These are phyloP conservation scores for Metridium senile DNA, from an alignment of 92 coral and sea anemone genomes.

Conservation along the genomic window DNA sequence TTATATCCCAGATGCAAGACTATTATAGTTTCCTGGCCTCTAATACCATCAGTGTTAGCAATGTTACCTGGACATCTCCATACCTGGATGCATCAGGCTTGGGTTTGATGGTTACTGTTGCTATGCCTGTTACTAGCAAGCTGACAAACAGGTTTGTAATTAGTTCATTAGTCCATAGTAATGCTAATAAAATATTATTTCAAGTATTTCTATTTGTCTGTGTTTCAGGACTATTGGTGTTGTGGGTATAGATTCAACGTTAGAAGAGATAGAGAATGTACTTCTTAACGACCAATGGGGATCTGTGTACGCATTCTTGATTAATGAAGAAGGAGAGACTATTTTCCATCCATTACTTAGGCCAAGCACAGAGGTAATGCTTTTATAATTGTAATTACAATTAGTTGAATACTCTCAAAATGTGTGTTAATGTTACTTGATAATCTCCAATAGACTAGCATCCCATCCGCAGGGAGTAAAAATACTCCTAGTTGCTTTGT, in stretches of 20 bases:
- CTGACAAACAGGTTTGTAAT: constrained; percentile 80
- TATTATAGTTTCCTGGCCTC: constrained; percentile 96
- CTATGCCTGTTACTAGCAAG: constrained; percentile 90
- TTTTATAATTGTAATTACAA: background rate
- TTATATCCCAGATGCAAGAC: constrained; percentile 98
- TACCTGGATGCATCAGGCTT: constrained; percentile 95
- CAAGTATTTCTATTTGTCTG: no score
- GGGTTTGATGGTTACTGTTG: constrained; percentile 97
- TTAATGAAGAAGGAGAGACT: constrained; percentile 95
- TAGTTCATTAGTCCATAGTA: background rate
- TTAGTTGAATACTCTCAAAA: background rate
- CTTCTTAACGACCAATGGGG: constrained; percentile 96
- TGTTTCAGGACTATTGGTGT: constrained; percentile 90
- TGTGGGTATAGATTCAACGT: constrained; percentile 93
- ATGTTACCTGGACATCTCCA: constrained; percentile 96
- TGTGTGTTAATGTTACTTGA: no score
- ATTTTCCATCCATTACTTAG: constrained; percentile 93
- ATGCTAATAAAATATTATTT: no score
- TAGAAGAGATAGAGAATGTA: constrained; percentile 96
- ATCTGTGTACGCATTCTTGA: constrained; percentile 92
- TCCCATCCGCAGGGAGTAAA: no score
- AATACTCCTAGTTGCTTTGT: no score
- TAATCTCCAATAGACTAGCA: no score
- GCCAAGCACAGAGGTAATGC: constrained; percentile 97
- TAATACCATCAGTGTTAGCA: constrained; percentile 86